Evolutionary conservation across 2,888 invertebrate genomes (phyloP).

Genomic region (Platycheirus rosarum): DNA sequence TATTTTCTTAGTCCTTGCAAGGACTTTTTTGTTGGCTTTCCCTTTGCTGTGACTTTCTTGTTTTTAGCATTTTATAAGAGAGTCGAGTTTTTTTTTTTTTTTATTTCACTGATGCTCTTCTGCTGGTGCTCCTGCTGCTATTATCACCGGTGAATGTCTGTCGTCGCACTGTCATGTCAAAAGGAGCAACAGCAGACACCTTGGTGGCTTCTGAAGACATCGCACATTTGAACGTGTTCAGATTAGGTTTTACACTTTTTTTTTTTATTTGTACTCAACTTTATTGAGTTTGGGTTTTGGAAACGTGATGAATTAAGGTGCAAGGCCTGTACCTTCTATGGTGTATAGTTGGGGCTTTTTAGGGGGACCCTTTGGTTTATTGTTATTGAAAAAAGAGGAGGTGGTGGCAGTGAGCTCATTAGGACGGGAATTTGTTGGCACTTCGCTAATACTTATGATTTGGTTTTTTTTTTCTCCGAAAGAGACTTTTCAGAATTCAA

Average conservation of each 20-base stretch:
- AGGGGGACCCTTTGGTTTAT: too few species aligned
- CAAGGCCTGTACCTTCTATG: not conserved
- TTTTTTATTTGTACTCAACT: conserved; percentile 13
- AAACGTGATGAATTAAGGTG: conserved; percentile 17
- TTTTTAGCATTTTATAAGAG: conserved; percentile 39
- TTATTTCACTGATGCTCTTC: conserved; percentile 1
- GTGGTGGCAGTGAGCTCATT: too few species aligned
- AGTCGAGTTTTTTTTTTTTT: conserved; percentile 15
- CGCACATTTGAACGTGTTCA: conserved; percentile 57
- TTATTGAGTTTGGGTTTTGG: conserved; percentile 18
- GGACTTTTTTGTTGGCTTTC: conserved; percentile 47
- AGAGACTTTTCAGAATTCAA: too few species aligned
- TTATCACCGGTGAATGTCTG: conserved; percentile 53
- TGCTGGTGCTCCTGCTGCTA: conserved; percentile 22
- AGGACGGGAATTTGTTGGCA: too few species aligned
- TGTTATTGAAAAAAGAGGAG: too few species aligned
- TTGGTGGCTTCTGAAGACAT: conserved; percentile 32
- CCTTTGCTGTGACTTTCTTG: conserved; percentile 45
- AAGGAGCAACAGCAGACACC: conserved; percentile 40
- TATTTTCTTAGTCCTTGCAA: conserved; percentile 68
- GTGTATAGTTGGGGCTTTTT: too few species aligned
- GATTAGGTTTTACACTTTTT: conserved; percentile 46
- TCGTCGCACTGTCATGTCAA: conserved; percentile 50
- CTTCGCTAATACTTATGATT: too few species aligned
- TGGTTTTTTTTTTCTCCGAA: too few species aligned